Evolutionary conservation across 2,888 invertebrate species (phyloP).

Genomic region (Hypsopygia costalis): DNA sequence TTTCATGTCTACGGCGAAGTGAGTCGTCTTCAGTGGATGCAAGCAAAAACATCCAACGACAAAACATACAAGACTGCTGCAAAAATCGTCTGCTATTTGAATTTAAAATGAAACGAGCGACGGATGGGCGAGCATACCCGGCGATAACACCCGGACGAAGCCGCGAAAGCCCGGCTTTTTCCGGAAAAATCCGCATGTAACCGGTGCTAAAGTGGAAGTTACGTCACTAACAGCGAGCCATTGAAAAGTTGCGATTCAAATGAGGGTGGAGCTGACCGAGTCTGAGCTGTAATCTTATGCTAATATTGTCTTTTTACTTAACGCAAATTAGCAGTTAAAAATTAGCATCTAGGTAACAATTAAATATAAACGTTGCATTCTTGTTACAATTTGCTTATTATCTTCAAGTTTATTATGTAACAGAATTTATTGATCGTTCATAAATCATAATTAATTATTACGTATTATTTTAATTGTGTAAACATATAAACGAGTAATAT

Average conservation of each 20-base stretch:
- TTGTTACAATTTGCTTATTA: too few relatives aligned
- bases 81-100: slow-evolving; percentile 46
- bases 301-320: neutral
- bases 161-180: slow-evolving; percentile 36
- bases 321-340: too few relatives aligned
- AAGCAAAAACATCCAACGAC: too few relatives aligned
- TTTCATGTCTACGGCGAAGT: too few relatives aligned
- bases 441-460: too few relatives aligned
- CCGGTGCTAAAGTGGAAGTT: slow-evolving; percentile 32
- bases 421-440: too few relatives aligned
- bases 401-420: too few relatives aligned
- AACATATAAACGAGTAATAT: too few relatives aligned
- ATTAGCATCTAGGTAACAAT: too few relatives aligned
- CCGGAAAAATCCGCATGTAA: slow-evolving; percentile 42
- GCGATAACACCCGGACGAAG: slow-evolving; percentile 47
- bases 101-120: slow-evolving; percentile 52
- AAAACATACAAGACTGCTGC: slow-evolving; percentile 28
- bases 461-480: too few relatives aligned
- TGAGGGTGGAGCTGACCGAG: slow-evolving; percentile 14
- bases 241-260: slow-evolving; percentile 32
- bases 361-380: too few relatives aligned
- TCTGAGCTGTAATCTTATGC: neutral
- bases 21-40: too few relatives aligned
- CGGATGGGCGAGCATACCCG: slow-evolving; percentile 31
- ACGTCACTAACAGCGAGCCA: slow-evolving; percentile 32